Conservation (phyloP, 2,797 vertebrate genomes). For the Antennarius maculatus region DNA sequence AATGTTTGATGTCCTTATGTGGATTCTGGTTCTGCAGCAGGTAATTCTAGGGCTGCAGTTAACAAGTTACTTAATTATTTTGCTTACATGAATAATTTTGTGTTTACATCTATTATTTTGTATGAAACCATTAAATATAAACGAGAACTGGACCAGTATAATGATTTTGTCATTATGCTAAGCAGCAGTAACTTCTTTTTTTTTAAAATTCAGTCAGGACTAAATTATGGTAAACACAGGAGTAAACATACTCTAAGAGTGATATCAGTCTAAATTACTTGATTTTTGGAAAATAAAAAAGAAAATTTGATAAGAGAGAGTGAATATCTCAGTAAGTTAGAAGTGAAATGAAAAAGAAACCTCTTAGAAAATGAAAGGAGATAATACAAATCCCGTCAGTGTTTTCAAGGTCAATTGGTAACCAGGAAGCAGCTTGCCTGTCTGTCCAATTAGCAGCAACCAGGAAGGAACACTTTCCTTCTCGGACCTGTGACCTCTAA, state of each 20-base stretch:
- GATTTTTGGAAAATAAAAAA: neutral
- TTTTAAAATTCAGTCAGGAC: too few relatives aligned
- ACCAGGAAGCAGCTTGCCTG: conserved; percentile 69
- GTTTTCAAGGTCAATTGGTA: conserved; percentile 76
- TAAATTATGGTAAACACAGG: too few relatives aligned
- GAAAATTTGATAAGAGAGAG: neutral
- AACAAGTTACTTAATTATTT: too few relatives aligned
- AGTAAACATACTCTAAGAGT: too few relatives aligned
- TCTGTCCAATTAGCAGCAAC: conserved; percentile 80
- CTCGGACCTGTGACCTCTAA: conserved; percentile 73
- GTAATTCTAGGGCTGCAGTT: too few relatives aligned
- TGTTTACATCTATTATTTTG: too few relatives aligned
- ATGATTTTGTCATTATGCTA: too few relatives aligned
- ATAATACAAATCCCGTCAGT: conserved; percentile 20
- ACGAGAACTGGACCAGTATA: too few relatives aligned
- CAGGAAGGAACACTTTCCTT: conserved; percentile 73
- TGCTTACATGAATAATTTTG: too few relatives aligned
- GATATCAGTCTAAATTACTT: neutral
- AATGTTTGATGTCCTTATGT: neutral
- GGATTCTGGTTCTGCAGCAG: too few relatives aligned
- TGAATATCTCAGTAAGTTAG: conserved; percentile 1
- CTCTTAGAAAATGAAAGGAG: conserved; percentile 40
- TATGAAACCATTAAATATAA: too few relatives aligned
- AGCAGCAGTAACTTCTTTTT: too few relatives aligned
- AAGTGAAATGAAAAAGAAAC: conserved; percentile 27